Evolutionary conservation across 2,888 invertebrate genomes (phyloP).

Genomic region (Nemoura dubitans): DNA sequence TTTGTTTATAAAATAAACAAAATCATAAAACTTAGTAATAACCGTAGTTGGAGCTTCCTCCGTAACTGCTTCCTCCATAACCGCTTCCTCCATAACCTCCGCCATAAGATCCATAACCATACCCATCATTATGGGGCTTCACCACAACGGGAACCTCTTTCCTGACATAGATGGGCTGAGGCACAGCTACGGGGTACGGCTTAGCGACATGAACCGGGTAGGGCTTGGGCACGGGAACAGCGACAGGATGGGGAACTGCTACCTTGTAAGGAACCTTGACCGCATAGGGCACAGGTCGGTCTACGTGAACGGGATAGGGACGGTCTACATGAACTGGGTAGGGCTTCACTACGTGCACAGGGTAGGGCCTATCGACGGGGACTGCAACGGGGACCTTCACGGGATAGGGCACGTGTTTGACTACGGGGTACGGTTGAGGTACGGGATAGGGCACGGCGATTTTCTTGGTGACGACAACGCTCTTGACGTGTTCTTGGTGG

Average conservation of each 20-base stretch:
- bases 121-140: slow-evolving; percentile 15
- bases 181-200: slow-evolving; percentile 24
- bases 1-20: neutral
- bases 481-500: slow-evolving; percentile 44
- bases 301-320: slow-evolving; percentile 27
- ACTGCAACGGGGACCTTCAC: slow-evolving; percentile 63
- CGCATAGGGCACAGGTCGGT: slow-evolving; percentile 18
- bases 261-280: slow-evolving; percentile 34
- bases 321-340: slow-evolving; percentile 38
- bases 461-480: slow-evolving; percentile 49
- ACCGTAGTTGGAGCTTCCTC: slow-evolving; percentile 14
- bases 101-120: slow-evolving; percentile 21
- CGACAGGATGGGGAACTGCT: slow-evolving; percentile 30
- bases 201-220: slow-evolving; percentile 30
- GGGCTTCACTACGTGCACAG: slow-evolving; percentile 62
- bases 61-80: slow-evolving; percentile 18
- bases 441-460: slow-evolving; percentile 50
- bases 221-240: slow-evolving; percentile 29
- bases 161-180: neutral
- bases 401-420: slow-evolving; percentile 57
- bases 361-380: slow-evolving; percentile 74
- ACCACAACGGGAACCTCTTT: slow-evolving; percentile 27
- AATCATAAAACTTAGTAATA: neutral
- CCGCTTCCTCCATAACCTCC: slow-evolving; percentile 5
- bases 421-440: slow-evolving; percentile 59